Percentiles rank a stretch among this genome's conserved stretches.
Conservation (phyloP, 2,113 vertebrate species). For the Puma concolor region DNA sequence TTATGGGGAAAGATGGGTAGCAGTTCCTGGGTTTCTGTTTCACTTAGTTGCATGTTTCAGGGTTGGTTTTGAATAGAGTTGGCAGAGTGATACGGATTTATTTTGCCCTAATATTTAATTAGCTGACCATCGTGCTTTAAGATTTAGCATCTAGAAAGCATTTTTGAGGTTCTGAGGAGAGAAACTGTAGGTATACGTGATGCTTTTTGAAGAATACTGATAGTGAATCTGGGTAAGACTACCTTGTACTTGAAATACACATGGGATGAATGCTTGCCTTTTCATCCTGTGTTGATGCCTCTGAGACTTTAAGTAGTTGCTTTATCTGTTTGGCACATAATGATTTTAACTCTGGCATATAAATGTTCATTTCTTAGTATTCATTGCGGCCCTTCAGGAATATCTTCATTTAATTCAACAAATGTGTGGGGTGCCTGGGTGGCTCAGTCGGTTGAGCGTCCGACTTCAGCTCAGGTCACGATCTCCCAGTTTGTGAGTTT, state of each 20-base stretch:
- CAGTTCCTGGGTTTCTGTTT: neutral
- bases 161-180: constrained; percentile 26
- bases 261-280: neutral
- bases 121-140: neutral
- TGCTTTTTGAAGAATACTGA: neutral
- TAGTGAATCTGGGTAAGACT: neutral
- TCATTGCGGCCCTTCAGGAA: neutral
- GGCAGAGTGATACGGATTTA: neutral
- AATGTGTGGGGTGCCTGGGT: neutral
- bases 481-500: too few relatives aligned
- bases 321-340: neutral
- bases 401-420: constrained; percentile 27
- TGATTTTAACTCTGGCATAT: constrained; percentile 1
- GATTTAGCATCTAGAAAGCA: neutral
- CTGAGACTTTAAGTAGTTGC: neutral
- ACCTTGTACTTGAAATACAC: neutral
- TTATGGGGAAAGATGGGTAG: neutral
- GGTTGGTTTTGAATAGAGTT: constrained; percentile 25
- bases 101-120: constrained; percentile 37
- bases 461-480: too few relatives aligned
- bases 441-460: too few relatives aligned
- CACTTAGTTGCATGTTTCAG: neutral
- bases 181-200: neutral
- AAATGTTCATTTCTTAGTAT: neutral
- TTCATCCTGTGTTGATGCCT: neutral